These are phyloP conservation scores for Drosophila lacertosa DNA, from an alignment of 1,140 invertebrate species.

Conservation along the genomic window DNA sequence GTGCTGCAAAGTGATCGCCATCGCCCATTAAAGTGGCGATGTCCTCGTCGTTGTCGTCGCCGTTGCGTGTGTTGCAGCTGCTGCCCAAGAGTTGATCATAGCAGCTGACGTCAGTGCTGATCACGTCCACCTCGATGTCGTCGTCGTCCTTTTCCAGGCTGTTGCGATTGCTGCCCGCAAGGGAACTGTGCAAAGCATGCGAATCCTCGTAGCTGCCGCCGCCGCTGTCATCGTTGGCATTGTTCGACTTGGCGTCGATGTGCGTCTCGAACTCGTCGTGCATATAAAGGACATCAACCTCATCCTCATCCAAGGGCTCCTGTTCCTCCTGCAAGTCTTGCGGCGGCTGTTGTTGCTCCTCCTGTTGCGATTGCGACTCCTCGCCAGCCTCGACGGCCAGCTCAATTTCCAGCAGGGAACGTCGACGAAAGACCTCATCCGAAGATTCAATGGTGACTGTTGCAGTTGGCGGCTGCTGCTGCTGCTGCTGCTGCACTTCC, in stretches of 20 bases:
- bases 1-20: slow-evolving; percentile 42
- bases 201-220: slow-evolving; percentile 83
- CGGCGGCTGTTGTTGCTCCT: slow-evolving; percentile 22
- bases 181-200: slow-evolving; percentile 74
- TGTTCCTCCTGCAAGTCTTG: slow-evolving; percentile 49
- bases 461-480: slow-evolving; percentile 7
- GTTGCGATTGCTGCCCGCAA: slow-evolving; percentile 77
- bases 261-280: slow-evolving; percentile 86
- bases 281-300: slow-evolving; percentile 77
- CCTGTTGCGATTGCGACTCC: slow-evolving; percentile 71
- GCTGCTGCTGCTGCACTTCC: slow-evolving; percentile 64
- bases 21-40: slow-evolving; percentile 74
- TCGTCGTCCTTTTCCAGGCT: slow-evolving; percentile 83
- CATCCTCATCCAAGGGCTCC: slow-evolving; percentile 47
- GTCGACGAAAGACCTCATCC: slow-evolving; percentile 73
- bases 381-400: slow-evolving; percentile 83
- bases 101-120: slow-evolving; percentile 82
- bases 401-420: slow-evolving; percentile 68
- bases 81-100: slow-evolving; percentile 81
- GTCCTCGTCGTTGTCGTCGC: slow-evolving; percentile 71
- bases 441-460: too few relatives aligned
- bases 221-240: slow-evolving; percentile 82
- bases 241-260: slow-evolving; percentile 77
- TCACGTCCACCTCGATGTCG: slow-evolving; percentile 82
- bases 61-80: slow-evolving; percentile 78